Evolutionary conservation across 2,888 invertebrate genomes (phyloP), one percentile per base, ranked within the genome.

Genomic region (Cryptops parisi): DNA sequence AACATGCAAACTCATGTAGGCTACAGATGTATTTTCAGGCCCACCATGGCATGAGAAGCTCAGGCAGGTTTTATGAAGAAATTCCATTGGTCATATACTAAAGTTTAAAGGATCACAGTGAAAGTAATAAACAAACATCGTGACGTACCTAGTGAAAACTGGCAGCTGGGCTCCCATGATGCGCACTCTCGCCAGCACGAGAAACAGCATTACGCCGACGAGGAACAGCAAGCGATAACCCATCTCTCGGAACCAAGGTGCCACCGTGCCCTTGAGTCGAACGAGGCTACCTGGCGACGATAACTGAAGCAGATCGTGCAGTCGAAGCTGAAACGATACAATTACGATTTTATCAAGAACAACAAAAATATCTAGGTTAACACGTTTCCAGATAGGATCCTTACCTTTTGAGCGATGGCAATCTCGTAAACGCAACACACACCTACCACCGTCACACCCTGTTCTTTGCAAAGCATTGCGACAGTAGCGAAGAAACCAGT

Each of bases 101-200:
- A n/a, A n/a, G n/a, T n/a, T n/a, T n/a, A n/a, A n/a, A n/a, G n/a
- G n/a, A n/a, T n/a, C n/a, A n/a, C n/a, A n/a, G n/a, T n/a, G n/a
- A n/a, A n/a, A n/a, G n/a, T n/a, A n/a, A n/a, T n/a, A n/a, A n/a
- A n/a, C n/a, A n/a, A n/a, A n/a, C n/a, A n/a, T n/a, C n/a, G n/a
- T n/a, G n/a, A n/a, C 19, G 3, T 68, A 81, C 77, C 82, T 79
- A 53, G 94, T 96, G 70, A 96, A 96, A 57, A 93, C 87, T 5
- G 94, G 96, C 63, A 96, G 74, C 72, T 91, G 90, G 0, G 91
- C 88, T 17, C 94, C 94, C 94, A 96, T 96, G 54, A 96, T 84
- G 67, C 88, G 85, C 54, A 96, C 78, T 58, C 96, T 76, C 2
- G 83, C 81, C 43, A 89, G 76, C 49, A 96, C 74, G 44, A 96